These are phyloP conservation scores for Sitta europaea DNA, from an alignment of 2,113 vertebrate species.

Conservation along the genomic window DNA sequence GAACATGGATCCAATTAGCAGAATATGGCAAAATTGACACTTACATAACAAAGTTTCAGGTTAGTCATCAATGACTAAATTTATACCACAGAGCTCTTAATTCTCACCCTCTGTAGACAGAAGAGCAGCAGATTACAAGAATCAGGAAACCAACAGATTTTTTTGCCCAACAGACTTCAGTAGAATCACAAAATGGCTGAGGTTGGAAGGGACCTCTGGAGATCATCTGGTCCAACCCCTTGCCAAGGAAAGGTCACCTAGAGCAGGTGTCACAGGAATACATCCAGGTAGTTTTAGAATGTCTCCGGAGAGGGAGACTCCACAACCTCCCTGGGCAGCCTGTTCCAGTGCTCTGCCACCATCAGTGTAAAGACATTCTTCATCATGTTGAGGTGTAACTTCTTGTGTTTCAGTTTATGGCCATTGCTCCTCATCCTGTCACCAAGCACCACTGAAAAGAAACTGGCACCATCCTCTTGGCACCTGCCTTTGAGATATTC, in stretches of 20 bases:
- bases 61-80: slow-evolving; percentile 12
- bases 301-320: background rate
- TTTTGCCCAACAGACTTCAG: background rate
- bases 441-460: background rate
- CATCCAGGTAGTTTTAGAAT: background rate
- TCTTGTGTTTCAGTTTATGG: background rate
- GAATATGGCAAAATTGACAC: background rate
- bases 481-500: background rate
- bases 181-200: background rate
- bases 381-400: background rate
- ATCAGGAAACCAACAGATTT: background rate
- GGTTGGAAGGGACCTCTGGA: background rate
- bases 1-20: background rate
- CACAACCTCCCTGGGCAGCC: background rate
- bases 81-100: background rate
- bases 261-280: background rate
- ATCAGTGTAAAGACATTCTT: background rate
- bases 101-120: background rate
- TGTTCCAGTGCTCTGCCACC: background rate
- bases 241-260: background rate
- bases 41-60: background rate
- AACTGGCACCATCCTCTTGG: background rate
- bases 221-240: rapidly evolving
- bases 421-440: background rate
- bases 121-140: background rate